Evolutionary conservation across 2,888 invertebrate species (phyloP).

Genomic region (Agapostemon virescens): DNA sequence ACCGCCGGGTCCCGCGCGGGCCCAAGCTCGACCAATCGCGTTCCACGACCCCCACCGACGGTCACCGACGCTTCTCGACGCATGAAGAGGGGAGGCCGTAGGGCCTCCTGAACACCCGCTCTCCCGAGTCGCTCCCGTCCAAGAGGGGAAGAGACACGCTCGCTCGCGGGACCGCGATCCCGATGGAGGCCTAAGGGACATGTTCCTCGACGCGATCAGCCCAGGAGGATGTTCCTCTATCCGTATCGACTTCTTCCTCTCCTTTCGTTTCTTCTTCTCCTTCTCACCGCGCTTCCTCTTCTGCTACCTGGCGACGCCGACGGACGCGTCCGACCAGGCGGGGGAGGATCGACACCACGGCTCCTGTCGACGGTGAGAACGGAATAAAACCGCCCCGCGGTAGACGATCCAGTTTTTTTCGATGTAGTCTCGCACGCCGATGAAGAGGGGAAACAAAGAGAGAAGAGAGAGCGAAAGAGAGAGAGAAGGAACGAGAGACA

Average conservation of each 20-base stretch:
- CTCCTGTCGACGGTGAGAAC: slow-evolving; percentile 46
- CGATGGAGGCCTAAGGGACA: slow-evolving; percentile 43
- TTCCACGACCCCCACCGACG: neutral
- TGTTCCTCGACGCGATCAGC: slow-evolving; percentile 60
- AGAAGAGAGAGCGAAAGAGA: neutral
- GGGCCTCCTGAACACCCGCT: slow-evolving; percentile 56
- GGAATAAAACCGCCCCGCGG: slow-evolving; percentile 35
- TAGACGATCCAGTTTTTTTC: slow-evolving; percentile 1
- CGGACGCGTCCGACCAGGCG: slow-evolving; percentile 67
- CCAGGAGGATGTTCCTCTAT: slow-evolving; percentile 60
- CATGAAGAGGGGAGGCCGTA: slow-evolving; percentile 57
- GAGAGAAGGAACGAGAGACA: neutral
- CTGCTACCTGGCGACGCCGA: slow-evolving; percentile 66
- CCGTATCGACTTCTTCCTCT: slow-evolving; percentile 51
- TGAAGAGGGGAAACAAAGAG: slow-evolving; percentile 43
- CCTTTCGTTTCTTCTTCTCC: slow-evolving; percentile 52
- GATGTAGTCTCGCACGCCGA: slow-evolving; percentile 43
- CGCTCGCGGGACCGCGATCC: slow-evolving; percentile 1
- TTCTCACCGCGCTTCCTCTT: slow-evolving; percentile 42
- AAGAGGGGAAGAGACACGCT: slow-evolving; percentile 14
- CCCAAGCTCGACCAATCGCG: slow-evolving; percentile 48
- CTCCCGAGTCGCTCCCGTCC: slow-evolving; percentile 1
- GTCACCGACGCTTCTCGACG: neutral
- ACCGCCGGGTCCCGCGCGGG: slow-evolving; percentile 41
- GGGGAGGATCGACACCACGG: slow-evolving; percentile 58